Evolutionary conservation across 2,113 vertebrate species (phyloP).

Genomic region (Pungitius pungitius): DNA sequence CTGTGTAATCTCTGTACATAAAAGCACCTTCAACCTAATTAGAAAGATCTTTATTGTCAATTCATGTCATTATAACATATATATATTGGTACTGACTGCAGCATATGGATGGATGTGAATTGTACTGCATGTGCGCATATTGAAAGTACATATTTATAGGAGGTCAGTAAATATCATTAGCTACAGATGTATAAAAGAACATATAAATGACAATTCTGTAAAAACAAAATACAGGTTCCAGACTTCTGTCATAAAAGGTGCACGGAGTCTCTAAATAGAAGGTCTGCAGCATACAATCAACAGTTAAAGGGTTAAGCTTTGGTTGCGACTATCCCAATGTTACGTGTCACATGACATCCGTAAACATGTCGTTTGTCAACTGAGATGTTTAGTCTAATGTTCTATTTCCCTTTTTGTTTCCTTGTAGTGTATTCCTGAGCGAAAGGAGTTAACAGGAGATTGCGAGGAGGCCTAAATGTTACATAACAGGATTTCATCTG

Average conservation of each 20-base stretch:
- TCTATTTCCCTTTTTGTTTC: slow-evolving; percentile 37
- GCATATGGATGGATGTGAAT: slow-evolving; percentile 56
- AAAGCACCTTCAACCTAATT: slow-evolving; percentile 48
- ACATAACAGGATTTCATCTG: not conserved
- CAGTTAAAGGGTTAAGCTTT: slow-evolving; percentile 44
- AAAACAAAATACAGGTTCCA: slow-evolving; percentile 63
- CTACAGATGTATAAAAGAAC: slow-evolving; percentile 61
- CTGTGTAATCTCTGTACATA: slow-evolving; percentile 34
- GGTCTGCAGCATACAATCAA: slow-evolving; percentile 53
- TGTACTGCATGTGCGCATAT: slow-evolving; percentile 62
- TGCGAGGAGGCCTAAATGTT: slow-evolving; percentile 18
- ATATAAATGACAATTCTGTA: slow-evolving; percentile 54
- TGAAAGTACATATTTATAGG: slow-evolving; percentile 55
- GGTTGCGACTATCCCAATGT: slow-evolving; percentile 23
- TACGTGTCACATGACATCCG: slow-evolving; percentile 30
- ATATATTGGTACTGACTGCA: slow-evolving; percentile 63
- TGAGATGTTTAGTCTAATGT: slow-evolving; percentile 27
- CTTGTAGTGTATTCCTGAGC: slow-evolving; percentile 66
- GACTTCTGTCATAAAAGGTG: slow-evolving; percentile 65
- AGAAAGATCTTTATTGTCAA: slow-evolving; percentile 73
- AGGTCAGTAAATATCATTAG: slow-evolving; percentile 60
- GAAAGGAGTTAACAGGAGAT: slow-evolving; percentile 28
- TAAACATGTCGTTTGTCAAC: slow-evolving; percentile 14
- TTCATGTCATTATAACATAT: slow-evolving; percentile 65
- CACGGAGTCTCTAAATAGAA: slow-evolving; percentile 53